Evolutionary conservation across 1,140 invertebrate species (phyloP).

Genomic region (Papilio glaucus): DNA sequence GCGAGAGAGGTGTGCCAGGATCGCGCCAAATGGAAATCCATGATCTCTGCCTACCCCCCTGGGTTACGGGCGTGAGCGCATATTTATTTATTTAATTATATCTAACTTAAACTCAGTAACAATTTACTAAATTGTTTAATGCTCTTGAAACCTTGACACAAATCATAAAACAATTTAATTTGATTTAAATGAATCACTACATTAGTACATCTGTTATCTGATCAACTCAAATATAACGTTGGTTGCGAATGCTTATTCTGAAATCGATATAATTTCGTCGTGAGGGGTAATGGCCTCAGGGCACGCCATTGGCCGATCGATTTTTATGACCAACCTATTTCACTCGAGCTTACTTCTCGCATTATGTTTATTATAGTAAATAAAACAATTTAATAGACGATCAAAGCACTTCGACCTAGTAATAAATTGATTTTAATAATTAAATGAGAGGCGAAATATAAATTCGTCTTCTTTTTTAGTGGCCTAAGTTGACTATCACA

Average conservation of each 20-base stretch:
- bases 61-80: no score
- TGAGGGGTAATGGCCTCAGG: background rate
- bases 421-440: background rate
- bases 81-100: background rate
- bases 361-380: background rate
- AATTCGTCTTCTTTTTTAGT: background rate
- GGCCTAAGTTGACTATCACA: no score
- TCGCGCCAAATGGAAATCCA: no score
- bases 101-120: background rate
- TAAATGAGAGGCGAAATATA: background rate
- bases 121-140: background rate
- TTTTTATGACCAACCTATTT: conserved; percentile 20
- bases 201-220: background rate
- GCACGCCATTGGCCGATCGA: conserved; percentile 9
- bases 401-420: background rate
- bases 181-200: background rate
- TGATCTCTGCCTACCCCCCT: no score
- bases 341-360: background rate
- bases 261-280: conserved; percentile 19
- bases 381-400: background rate
- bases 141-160: no score
- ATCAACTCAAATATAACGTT: background rate
- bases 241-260: background rate
- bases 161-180: background rate
- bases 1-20: no score